Percentiles rank a stretch among this genome's conserved stretches.
Evolutionary conservation across 2,888 invertebrate species (phyloP).

Genomic region (Tyria jacobaeae): DNA sequence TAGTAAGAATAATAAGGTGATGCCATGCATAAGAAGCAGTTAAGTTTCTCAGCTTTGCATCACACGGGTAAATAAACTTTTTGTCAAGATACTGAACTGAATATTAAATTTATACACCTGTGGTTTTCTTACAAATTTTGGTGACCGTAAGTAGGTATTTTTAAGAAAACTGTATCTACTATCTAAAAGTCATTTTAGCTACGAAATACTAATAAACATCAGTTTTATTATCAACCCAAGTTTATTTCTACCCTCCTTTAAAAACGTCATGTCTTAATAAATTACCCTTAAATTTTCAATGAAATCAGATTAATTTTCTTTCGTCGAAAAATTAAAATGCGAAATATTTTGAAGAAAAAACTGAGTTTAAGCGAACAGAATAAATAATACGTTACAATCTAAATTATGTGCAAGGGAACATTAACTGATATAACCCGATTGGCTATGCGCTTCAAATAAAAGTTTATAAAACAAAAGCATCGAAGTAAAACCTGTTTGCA

Average conservation of each 20-base stretch:
- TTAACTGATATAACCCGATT: slow-evolving; percentile 46
- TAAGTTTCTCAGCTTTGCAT: neutral
- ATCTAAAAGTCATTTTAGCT: neutral
- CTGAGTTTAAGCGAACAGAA: neutral
- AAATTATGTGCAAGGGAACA: slow-evolving; percentile 22
- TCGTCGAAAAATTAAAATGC: neutral
- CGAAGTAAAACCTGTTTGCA: slow-evolving; percentile 71
- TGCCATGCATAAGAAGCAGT: neutral
- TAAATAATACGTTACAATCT: slow-evolving; percentile 3
- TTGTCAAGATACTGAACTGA: neutral
- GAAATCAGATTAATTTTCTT: no score
- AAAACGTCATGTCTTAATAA: neutral
- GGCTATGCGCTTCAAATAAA: slow-evolving; percentile 58
- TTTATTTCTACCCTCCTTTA: slow-evolving; percentile 6
- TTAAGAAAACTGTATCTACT: neutral
- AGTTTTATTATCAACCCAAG: neutral
- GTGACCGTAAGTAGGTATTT: neutral
- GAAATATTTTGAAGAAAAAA: neutral
- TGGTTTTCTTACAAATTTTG: neutral
- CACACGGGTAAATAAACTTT: neutral
- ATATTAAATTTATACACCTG: neutral
- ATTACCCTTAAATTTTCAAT: neutral
- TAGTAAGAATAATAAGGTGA: slow-evolving; percentile 1
- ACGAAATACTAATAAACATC: neutral
- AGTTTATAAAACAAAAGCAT: slow-evolving; percentile 64